These are phyloP conservation scores for Coleophora deauratella DNA, from an alignment of 2,888 invertebrate species.

Conservation along the genomic window DNA sequence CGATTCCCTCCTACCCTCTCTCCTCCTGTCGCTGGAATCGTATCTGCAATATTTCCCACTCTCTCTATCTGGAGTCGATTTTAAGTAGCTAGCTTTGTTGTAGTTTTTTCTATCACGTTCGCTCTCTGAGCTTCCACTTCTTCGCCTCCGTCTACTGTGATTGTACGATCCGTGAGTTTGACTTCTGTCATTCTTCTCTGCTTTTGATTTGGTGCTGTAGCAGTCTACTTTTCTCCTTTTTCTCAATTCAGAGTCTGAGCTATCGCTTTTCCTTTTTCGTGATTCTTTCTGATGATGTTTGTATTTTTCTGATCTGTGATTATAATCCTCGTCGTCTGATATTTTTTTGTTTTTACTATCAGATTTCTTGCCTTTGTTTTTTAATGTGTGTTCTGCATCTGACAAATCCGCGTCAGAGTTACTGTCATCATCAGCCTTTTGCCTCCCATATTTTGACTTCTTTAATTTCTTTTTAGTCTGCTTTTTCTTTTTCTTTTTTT, in stretches of 20 bases:
- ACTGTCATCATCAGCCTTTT: constrained; percentile 3
- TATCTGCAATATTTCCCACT: too few species aligned
- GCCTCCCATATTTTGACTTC: constrained; percentile 31
- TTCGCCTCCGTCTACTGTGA: neutral
- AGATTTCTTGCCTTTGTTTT: neutral
- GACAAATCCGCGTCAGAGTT: constrained; percentile 16
- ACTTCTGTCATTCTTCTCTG: too few species aligned
- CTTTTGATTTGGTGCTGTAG: too few species aligned
- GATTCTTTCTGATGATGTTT: constrained; percentile 2
- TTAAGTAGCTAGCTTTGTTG: too few species aligned
- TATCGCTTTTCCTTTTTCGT: constrained; percentile 25
- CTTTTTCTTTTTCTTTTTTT: constrained; percentile 46
- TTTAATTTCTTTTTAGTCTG: constrained; percentile 31
- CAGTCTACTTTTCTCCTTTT: too few species aligned
- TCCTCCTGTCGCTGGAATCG: neutral
- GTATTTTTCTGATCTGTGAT: too few species aligned
- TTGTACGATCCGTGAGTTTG: too few species aligned
- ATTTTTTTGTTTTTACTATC: too few species aligned
- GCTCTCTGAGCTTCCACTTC: neutral
- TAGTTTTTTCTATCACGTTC: too few species aligned
- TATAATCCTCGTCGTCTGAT: too few species aligned
- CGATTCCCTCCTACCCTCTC: too few species aligned
- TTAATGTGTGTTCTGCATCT: constrained; percentile 8
- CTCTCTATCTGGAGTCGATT: too few species aligned
- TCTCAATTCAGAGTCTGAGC: constrained; percentile 13